These are phyloP conservation scores for Isoperla grammatica DNA, from an alignment of 2,888 invertebrate genomes.

Conservation along the genomic window DNA sequence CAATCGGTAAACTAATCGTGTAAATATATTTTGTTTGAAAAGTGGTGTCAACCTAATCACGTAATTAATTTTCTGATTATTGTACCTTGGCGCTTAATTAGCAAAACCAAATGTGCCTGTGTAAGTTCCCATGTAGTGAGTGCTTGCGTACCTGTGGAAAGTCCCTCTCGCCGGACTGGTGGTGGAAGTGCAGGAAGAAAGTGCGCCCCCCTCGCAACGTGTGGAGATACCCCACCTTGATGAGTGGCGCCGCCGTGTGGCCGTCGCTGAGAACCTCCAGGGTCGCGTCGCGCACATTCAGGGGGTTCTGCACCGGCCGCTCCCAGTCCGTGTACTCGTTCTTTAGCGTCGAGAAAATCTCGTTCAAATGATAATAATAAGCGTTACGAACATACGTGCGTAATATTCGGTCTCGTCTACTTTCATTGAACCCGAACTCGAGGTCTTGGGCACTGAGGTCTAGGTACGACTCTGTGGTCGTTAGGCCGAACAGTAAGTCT, in stretches of 20 bases:
- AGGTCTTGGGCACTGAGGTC: constrained; percentile 63
- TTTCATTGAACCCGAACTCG: constrained; percentile 84
- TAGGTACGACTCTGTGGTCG: constrained; percentile 75
- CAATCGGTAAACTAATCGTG: too few species aligned
- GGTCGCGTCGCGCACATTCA: constrained; percentile 78
- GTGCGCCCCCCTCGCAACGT: constrained; percentile 72
- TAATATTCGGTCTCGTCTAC: constrained; percentile 67
- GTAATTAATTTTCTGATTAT: too few species aligned
- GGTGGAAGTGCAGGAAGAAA: constrained; percentile 83
- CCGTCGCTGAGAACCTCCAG: constrained; percentile 87
- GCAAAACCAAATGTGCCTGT: too few species aligned
- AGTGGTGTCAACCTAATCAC: too few species aligned
- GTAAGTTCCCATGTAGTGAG: too few species aligned
- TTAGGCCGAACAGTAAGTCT: constrained; percentile 79
- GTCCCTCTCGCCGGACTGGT: constrained; percentile 76
- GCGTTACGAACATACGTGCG: constrained; percentile 90
- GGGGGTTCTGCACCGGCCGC: constrained; percentile 76
- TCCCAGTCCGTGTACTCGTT: constrained; percentile 98
- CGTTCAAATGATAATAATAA: constrained; percentile 90
- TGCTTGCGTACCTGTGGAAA: constrained; percentile 61
- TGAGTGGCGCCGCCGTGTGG: constrained; percentile 79
- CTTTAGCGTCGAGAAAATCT: constrained; percentile 86
- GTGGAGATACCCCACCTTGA: constrained; percentile 74
- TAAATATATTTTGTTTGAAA: too few species aligned
- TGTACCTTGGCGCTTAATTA: too few species aligned